Conservation (phyloP, 2,888 invertebrate species). For the Tuta absoluta region DNA sequence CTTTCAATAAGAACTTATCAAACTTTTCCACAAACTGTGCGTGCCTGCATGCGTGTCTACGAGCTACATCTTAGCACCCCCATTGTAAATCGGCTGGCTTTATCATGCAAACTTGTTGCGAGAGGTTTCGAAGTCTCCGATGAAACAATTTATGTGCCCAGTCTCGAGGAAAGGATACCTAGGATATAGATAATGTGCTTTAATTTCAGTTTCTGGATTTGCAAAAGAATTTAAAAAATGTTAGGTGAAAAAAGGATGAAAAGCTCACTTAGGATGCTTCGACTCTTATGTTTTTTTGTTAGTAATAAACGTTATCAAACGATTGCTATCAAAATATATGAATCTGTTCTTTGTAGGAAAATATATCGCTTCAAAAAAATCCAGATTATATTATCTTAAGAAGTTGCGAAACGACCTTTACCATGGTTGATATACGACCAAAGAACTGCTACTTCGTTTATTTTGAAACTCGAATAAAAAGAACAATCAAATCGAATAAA, state of each 20-base stretch:
- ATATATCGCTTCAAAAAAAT: no score
- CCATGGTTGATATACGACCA: no score
- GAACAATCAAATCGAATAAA: neutral
- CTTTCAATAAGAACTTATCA: no score
- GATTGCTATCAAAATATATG: no score
- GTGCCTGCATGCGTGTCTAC: neutral
- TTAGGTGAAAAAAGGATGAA: neutral
- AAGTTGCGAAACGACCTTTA: no score
- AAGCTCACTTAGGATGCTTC: neutral
- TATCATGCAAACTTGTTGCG: constrained; percentile 69
- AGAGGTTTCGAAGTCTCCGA: constrained; percentile 59
- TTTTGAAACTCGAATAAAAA: neutral
- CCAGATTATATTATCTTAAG: no score
- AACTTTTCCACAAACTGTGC: neutral
- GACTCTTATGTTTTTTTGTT: no score
- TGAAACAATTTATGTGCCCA: constrained; percentile 54
- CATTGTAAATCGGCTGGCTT: constrained; percentile 69
- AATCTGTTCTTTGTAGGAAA: no score
- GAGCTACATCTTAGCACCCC: constrained; percentile 58
- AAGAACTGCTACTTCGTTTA: neutral
- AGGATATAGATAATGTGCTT: neutral
- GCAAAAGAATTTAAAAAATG: neutral
- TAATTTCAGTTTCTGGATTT: neutral
- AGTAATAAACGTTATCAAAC: no score
- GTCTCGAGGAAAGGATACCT: constrained; percentile 33